Percentiles rank a stretch among this genome's conserved stretches.
Evolutionary conservation across 1,140 invertebrate genomes (phyloP).

Genomic region (Ostrea denselamellosa): DNA sequence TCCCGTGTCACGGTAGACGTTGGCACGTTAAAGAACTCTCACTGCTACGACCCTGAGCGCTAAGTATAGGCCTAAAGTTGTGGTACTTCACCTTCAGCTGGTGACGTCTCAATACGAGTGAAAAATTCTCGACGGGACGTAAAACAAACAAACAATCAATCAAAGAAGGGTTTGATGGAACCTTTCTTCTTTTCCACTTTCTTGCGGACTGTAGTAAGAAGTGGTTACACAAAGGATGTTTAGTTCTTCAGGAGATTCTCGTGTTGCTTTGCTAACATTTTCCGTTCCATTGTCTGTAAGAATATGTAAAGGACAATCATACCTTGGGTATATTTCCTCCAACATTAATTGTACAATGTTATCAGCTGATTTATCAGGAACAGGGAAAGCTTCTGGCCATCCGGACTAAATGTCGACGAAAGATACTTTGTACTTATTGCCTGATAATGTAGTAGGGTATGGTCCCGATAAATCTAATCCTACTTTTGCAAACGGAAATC

Average conservation of each 20-base stretch:
- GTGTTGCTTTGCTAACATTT: slow-evolving; percentile 37
- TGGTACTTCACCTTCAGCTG: too few species aligned
- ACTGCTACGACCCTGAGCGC: too few species aligned
- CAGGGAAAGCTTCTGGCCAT: slow-evolving; percentile 56
- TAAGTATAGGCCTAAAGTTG: too few species aligned
- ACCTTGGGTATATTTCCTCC: slow-evolving; percentile 53
- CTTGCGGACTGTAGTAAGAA: too few species aligned
- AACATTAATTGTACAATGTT: slow-evolving; percentile 53
- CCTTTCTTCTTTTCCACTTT: neutral
- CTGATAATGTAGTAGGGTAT: slow-evolving; percentile 51
- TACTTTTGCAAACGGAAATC: slow-evolving; percentile 54
- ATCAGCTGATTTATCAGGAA: slow-evolving; percentile 50
- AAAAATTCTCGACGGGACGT: too few species aligned
- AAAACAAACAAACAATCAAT: too few species aligned
- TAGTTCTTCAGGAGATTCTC: slow-evolving; percentile 44
- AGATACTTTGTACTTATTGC: slow-evolving; percentile 57
- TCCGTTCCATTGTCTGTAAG: slow-evolving; percentile 57
- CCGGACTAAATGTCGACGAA: slow-evolving; percentile 56
- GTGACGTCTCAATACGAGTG: too few species aligned
- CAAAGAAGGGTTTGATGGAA: neutral
- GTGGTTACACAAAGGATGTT: slow-evolving; percentile 50
- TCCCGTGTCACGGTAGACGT: too few species aligned
- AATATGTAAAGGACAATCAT: slow-evolving; percentile 43
- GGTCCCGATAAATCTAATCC: slow-evolving; percentile 53
- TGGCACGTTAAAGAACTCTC: too few species aligned